Percentiles rank a stretch among this genome's conserved stretches.
These are phyloP conservation scores for Corythoichthys haematopterus DNA, from an alignment of 2,113 vertebrate species.

Conservation along the genomic window DNA sequence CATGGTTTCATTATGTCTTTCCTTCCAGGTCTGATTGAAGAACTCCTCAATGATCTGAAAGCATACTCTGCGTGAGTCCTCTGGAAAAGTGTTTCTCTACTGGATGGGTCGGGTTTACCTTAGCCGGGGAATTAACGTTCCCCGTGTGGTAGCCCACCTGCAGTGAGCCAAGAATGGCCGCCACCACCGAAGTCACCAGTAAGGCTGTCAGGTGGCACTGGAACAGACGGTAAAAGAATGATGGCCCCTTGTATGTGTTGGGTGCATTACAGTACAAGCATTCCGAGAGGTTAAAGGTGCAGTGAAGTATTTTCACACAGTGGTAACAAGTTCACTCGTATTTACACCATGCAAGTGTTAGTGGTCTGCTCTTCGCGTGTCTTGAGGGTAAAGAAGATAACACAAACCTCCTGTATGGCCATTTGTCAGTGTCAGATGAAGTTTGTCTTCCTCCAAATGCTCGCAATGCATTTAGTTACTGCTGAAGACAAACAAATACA, in stretches of 20 bases:
- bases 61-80: background rate
- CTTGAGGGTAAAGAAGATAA: conserved; percentile 1
- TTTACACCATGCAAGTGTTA: conserved; percentile 17
- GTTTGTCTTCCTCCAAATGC: conserved; percentile 20
- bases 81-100: background rate
- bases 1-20: conserved; percentile 68
- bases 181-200: conserved; percentile 61
- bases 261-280: background rate
- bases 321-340: conserved; percentile 17
- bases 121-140: conserved; percentile 75
- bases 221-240: background rate
- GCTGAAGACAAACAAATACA: background rate
- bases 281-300: conserved; percentile 1
- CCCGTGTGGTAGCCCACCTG: conserved; percentile 71
- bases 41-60: conserved; percentile 74
- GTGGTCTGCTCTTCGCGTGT: conserved; percentile 1
- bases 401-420: conserved; percentile 62
- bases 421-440: conserved; percentile 39
- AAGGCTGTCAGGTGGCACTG: conserved; percentile 65
- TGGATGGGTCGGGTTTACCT: conserved; percentile 44
- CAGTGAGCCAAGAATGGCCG: conserved; percentile 62
- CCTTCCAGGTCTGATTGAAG: conserved; percentile 74
- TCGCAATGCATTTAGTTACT: conserved; percentile 31
- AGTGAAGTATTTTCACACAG: conserved; percentile 34
- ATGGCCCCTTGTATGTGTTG: background rate